phyloP scores from a whole-genome alignment of 1,140 invertebrate species.

The Drosophila prosaltans region DNA sequence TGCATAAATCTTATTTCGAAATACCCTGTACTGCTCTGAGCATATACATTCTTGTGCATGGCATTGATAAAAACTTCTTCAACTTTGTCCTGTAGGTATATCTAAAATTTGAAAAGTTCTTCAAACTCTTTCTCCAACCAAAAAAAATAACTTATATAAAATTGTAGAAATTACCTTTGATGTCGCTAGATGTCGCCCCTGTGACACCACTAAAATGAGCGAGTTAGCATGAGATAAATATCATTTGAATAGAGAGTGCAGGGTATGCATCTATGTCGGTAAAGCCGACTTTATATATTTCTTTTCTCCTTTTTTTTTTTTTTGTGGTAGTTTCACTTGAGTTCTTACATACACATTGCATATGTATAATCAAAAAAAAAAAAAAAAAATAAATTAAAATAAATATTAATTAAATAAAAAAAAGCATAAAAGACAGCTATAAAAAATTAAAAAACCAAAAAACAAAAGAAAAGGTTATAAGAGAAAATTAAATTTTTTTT shows the following conservation, averaged over 20 bases:
- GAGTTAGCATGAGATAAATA: neutral
- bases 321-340: constrained; percentile 25
- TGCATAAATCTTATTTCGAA: neutral
- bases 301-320: neutral
- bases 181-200: neutral
- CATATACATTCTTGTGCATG: too few relatives aligned
- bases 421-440: constrained; percentile 18
- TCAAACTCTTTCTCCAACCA: too few relatives aligned
- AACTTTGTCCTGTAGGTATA: too few relatives aligned
- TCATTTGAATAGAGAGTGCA: neutral
- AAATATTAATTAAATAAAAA: constrained; percentile 14
- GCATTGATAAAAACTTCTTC: too few relatives aligned
- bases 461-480: constrained; percentile 23
- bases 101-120: too few relatives aligned
- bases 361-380: constrained; percentile 35
- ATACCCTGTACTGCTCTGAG: neutral
- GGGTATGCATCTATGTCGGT: neutral
- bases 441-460: constrained; percentile 2
- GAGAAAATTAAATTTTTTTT: constrained; percentile 42
- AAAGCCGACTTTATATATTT: neutral
- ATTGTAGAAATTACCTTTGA: too few relatives aligned
- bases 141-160: too few relatives aligned
- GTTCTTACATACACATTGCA: constrained; percentile 32
- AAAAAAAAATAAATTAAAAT: neutral
- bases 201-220: neutral